Conservation (phyloP, 1,140 invertebrate species). For the Zaprionus tsacasi region DNA sequence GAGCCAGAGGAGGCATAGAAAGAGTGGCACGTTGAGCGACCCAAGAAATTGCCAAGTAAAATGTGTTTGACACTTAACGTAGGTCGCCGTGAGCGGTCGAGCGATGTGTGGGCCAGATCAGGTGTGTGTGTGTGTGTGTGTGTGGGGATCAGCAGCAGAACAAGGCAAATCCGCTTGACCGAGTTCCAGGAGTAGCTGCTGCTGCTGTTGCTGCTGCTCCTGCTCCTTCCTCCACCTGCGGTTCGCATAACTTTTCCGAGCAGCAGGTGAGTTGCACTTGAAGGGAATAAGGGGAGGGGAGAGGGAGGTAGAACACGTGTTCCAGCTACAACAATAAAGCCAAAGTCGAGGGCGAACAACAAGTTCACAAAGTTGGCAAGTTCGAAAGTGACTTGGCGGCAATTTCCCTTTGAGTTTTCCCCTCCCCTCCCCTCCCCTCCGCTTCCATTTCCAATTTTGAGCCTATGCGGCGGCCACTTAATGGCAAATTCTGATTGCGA, state of each 20-base stretch:
- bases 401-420: constrained; percentile 9
- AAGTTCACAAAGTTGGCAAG: constrained; percentile 9
- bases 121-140: background rate
- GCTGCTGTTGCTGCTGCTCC: background rate
- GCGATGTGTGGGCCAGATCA: constrained; percentile 1
- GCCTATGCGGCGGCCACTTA: background rate
- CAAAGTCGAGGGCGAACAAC: constrained; percentile 7
- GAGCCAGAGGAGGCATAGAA: background rate
- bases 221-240: background rate
- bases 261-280: constrained; percentile 29
- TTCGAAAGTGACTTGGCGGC: constrained; percentile 27
- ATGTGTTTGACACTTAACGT: constrained; percentile 81
- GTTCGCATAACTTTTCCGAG: constrained; percentile 3
- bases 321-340: constrained; percentile 19
- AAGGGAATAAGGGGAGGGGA: too few species aligned
- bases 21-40: constrained; percentile 45
- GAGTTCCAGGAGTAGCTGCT: background rate
- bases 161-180: constrained; percentile 35
- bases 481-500: background rate
- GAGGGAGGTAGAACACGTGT: constrained; percentile 31
- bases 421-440: too few species aligned
- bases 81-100: constrained; percentile 50
- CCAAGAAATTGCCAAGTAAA: constrained; percentile 78
- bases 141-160: background rate
- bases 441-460: background rate